Evolutionary conservation across 2,888 invertebrate genomes (phyloP).

Genomic region (Octodonta nipae): DNA sequence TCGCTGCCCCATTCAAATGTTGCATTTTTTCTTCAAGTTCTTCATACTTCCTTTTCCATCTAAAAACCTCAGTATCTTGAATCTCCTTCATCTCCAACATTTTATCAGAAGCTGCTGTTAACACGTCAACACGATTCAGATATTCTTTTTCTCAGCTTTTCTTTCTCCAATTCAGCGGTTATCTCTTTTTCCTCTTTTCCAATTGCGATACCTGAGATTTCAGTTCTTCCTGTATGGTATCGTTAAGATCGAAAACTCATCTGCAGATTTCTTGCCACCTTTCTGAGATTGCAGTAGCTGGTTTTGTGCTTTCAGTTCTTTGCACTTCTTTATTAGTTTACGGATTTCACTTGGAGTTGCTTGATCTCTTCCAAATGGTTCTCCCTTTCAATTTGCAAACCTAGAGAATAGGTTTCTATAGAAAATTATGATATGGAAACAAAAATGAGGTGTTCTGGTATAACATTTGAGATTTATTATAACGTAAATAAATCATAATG

Average conservation of each 20-base stretch:
- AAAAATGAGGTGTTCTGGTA: too few species aligned
- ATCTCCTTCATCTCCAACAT: slow-evolving; percentile 70
- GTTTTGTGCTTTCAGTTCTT: slow-evolving; percentile 61
- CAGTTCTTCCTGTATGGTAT: slow-evolving; percentile 70
- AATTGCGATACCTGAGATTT: slow-evolving; percentile 50
- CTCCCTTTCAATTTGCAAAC: slow-evolving; percentile 44
- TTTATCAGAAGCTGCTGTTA: slow-evolving; percentile 62
- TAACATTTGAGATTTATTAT: too few species aligned
- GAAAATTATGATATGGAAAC: too few species aligned
- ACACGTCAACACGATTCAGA: slow-evolving; percentile 56
- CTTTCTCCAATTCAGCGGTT: slow-evolving; percentile 44
- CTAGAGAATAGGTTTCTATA: too few species aligned
- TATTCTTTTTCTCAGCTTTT: slow-evolving; percentile 54
- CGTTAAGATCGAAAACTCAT: slow-evolving; percentile 50
- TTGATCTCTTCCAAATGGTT: slow-evolving; percentile 48
- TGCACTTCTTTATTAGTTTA: slow-evolving; percentile 71
- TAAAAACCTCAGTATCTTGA: slow-evolving; percentile 60
- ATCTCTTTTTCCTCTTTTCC: slow-evolving; percentile 51
- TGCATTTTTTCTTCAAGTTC: slow-evolving; percentile 55
- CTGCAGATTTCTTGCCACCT: slow-evolving; percentile 2
- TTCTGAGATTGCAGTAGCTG: slow-evolving; percentile 36
- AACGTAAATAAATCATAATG: too few species aligned
- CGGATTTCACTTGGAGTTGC: slow-evolving; percentile 53
- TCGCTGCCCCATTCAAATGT: slow-evolving; percentile 40
- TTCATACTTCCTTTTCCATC: slow-evolving; percentile 58